Conservation (phyloP, 2,113 vertebrate species). For the Periophthalmus modestus region DNA sequence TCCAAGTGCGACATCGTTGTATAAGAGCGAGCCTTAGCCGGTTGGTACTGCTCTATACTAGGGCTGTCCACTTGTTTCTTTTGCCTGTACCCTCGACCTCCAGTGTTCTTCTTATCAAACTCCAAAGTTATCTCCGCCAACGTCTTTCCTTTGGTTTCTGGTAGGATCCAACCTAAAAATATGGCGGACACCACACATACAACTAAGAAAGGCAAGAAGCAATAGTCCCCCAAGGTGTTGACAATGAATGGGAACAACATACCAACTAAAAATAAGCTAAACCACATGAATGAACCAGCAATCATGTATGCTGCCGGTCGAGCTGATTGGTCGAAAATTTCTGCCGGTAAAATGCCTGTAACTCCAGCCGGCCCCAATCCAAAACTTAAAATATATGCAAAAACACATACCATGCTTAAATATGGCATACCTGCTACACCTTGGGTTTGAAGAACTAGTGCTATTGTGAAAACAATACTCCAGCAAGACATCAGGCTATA, state of each 20-base stretch:
- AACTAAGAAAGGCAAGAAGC: slow-evolving; percentile 84
- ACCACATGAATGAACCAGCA: slow-evolving; percentile 85
- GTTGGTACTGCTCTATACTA: neutral
- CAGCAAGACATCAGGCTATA: slow-evolving; percentile 85
- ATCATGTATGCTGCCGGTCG: slow-evolving; percentile 88
- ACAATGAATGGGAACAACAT: slow-evolving; percentile 87
- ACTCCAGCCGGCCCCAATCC: slow-evolving; percentile 90
- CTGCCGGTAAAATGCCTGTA: slow-evolving; percentile 84
- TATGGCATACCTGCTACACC: slow-evolving; percentile 81
- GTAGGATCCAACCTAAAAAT: slow-evolving; percentile 80
- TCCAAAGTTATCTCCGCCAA: slow-evolving; percentile 85
- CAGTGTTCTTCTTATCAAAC: slow-evolving; percentile 69
- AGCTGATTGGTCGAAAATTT: slow-evolving; percentile 86
- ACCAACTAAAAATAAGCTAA: slow-evolving; percentile 82
- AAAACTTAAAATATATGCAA: slow-evolving; percentile 91
- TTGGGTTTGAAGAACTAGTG: slow-evolving; percentile 80
- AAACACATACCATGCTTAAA: slow-evolving; percentile 87
- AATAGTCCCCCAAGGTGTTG: slow-evolving; percentile 76
- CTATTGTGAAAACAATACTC: slow-evolving; percentile 81
- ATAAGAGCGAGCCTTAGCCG: slow-evolving; percentile 28
- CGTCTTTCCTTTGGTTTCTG: slow-evolving; percentile 90
- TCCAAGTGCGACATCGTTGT: neutral
- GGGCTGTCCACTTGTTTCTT: neutral
- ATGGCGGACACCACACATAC: slow-evolving; percentile 79
- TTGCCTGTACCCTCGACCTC: neutral